A percentile compares a stretch with the other conserved stretches of the same genome.
These are phyloP conservation scores for Tretioscincus oriximinensis DNA, from an alignment of 2,113 vertebrate species.

Conservation along the genomic window DNA sequence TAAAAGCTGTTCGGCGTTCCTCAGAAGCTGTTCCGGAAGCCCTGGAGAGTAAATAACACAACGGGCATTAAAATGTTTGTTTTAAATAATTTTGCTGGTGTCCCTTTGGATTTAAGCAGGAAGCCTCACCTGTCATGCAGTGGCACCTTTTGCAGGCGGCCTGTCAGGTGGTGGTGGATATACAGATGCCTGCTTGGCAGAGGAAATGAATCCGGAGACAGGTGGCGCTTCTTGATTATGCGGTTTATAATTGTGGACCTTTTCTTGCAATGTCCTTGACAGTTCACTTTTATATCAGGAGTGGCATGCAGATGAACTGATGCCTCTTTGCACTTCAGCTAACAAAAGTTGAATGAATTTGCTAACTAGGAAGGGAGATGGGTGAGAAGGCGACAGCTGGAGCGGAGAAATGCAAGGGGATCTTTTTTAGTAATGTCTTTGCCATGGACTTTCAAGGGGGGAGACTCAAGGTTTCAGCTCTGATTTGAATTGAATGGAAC, in stretches of 20 bases:
- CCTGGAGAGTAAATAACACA: constrained; percentile 15
- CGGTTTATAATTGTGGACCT: neutral
- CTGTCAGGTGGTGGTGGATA: constrained; percentile 25
- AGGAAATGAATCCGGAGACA: constrained; percentile 21
- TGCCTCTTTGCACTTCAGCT: neutral
- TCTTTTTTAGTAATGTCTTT: neutral
- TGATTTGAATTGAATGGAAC: too few relatives aligned
- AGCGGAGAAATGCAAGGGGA: neutral
- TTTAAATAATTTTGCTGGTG: constrained; percentile 35
- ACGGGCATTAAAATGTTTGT: constrained; percentile 27
- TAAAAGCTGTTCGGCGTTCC: constrained; percentile 13
- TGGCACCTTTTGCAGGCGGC: constrained; percentile 16
- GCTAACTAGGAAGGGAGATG: neutral
- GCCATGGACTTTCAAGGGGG: too few relatives aligned
- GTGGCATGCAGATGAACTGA: constrained; percentile 2
- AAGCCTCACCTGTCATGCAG: neutral
- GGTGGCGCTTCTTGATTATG: neutral
- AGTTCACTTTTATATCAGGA: constrained; percentile 15
- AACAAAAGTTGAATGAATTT: constrained; percentile 12
- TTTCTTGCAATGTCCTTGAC: constrained; percentile 6
- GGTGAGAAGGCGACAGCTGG: neutral
- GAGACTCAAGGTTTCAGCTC: too few relatives aligned
- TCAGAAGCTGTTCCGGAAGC: constrained; percentile 1
- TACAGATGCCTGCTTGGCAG: neutral
- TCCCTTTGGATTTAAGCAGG: constrained; percentile 37